These are phyloP conservation scores for Ursus arctos DNA, from an alignment of 2,113 vertebrate species.

Conservation along the genomic window DNA sequence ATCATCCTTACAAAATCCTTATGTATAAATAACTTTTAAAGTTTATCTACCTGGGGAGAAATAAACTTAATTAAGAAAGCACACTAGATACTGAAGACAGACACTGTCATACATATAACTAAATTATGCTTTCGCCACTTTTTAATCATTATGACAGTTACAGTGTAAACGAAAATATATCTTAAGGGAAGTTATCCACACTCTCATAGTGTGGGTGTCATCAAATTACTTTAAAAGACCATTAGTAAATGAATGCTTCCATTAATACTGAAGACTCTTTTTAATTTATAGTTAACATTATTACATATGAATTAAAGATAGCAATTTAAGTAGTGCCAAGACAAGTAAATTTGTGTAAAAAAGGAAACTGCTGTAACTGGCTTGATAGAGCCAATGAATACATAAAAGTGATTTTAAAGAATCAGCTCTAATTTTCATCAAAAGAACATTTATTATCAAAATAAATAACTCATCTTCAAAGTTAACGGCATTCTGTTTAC, in stretches of 20 bases:
- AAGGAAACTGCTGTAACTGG: background rate
- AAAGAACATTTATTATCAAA: constrained; percentile 51
- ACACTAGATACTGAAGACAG: background rate
- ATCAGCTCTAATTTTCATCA: background rate
- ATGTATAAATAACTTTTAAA: background rate
- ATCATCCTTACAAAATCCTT: background rate
- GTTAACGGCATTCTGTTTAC: constrained; percentile 26
- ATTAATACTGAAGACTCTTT: constrained; percentile 17
- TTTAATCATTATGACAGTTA: background rate
- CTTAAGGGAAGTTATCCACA: background rate
- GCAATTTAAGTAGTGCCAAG: background rate
- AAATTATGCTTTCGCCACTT: background rate
- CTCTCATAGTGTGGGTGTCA: background rate
- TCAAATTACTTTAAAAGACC: constrained; percentile 9
- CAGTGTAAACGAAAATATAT: background rate
- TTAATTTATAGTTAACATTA: background rate
- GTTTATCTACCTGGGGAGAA: background rate
- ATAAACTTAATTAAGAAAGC: constrained; percentile 21
- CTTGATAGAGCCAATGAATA: constrained; percentile 4
- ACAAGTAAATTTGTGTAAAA: constrained; percentile 25
- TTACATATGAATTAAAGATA: background rate
- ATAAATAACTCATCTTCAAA: constrained; percentile 28
- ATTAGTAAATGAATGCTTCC: background rate
- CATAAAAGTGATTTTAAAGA: constrained; percentile 15
- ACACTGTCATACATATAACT: background rate